Conservation (phyloP, 2,797 vertebrate genomes). For the Pelochelys cantorii region DNA sequence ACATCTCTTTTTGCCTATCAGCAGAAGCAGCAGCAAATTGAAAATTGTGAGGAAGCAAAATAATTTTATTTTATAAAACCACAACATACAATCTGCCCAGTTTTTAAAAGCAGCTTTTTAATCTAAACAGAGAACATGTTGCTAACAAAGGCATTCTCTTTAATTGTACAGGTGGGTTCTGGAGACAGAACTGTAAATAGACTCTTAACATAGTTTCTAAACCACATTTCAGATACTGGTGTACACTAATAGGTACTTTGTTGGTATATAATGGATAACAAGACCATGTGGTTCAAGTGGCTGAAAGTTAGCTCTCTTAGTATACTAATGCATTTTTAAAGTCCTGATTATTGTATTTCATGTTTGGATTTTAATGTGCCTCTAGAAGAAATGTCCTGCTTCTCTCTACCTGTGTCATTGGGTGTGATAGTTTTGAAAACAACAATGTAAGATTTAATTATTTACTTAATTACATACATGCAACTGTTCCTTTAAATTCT, state of each 20-base stretch:
- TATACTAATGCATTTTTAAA: neutral
- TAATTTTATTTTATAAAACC: neutral
- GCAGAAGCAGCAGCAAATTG: slow-evolving; percentile 52
- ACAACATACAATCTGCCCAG: neutral
- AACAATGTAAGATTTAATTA: neutral
- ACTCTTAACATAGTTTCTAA: neutral
- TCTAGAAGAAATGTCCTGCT: neutral
- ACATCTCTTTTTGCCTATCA: neutral
- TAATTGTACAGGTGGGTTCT: neutral
- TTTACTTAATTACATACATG: neutral
- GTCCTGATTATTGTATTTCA: neutral
- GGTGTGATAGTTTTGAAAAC: neutral
- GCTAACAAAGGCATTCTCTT: neutral
- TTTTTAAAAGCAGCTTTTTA: slow-evolving; percentile 3
- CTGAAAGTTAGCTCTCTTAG: neutral
- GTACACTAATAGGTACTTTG: neutral
- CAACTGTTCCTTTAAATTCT: neutral
- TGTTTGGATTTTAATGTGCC: neutral
- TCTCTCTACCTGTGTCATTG: neutral
- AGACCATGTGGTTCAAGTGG: neutral
- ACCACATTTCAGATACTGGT: neutral
- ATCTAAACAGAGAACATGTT: neutral
- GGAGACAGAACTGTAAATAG: rapidly evolving
- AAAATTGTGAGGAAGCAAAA: neutral
- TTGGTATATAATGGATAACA: neutral